phyloP scores from a whole-genome alignment of 2,888 invertebrate genomes.

The Lasius platythorax region DNA sequence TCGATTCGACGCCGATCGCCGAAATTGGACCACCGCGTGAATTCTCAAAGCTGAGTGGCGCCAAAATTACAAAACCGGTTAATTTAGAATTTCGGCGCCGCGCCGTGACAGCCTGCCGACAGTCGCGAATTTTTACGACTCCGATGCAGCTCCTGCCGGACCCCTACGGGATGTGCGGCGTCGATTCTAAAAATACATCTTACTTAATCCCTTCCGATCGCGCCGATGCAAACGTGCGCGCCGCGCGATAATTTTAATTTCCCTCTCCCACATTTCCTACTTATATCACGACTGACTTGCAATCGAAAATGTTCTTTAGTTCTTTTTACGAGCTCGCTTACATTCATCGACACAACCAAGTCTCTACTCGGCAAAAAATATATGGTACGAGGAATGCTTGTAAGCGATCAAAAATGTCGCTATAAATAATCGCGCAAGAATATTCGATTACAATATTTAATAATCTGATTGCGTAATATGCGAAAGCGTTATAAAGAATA shows the following conservation, averaged over 20 bases:
- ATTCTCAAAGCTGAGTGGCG: constrained; percentile 62
- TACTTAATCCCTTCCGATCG: constrained; percentile 42
- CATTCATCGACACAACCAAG: constrained; percentile 19
- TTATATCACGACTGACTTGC: constrained; percentile 44
- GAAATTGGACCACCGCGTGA: constrained; percentile 63
- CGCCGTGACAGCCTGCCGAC: not conserved
- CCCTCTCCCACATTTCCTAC: constrained; percentile 50
- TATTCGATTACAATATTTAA: constrained; percentile 31
- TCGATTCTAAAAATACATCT: constrained; percentile 60
- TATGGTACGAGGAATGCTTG: not conserved
- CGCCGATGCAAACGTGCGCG: constrained; percentile 19
- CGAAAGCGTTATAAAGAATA: constrained; percentile 13
- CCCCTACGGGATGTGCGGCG: constrained; percentile 32
- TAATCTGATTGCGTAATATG: constrained; percentile 1
- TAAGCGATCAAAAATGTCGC: constrained; percentile 1
- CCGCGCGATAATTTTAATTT: constrained; percentile 46
- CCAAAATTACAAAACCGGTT: constrained; percentile 69
- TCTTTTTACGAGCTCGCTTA: constrained; percentile 41
- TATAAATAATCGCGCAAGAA: constrained; percentile 37
- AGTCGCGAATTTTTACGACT: constrained; percentile 1
- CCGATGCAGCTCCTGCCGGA: constrained; percentile 26
- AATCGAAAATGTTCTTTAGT: constrained; percentile 25
- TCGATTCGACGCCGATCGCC: not conserved
- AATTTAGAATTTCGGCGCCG: constrained; percentile 66
- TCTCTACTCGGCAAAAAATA: constrained; percentile 8